These are phyloP conservation scores for Scalopus aquaticus DNA, from an alignment of 2,113 vertebrate genomes.

Conservation along the genomic window DNA sequence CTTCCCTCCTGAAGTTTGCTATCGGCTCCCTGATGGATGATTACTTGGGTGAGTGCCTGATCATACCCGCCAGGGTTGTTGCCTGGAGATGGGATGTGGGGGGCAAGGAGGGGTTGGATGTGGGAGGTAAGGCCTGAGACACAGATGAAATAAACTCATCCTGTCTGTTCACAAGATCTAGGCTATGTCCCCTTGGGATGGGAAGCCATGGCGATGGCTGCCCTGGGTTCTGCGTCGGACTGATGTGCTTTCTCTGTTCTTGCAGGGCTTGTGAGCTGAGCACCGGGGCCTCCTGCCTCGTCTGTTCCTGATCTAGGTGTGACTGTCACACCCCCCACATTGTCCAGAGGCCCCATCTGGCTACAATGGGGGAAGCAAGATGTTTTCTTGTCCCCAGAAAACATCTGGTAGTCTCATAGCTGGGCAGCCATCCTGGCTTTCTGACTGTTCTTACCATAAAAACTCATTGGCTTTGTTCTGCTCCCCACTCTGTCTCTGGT, in stretches of 20 bases:
- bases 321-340: background rate
- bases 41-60: conserved; percentile 89
- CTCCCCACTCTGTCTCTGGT: too few relatives aligned
- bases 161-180: background rate
- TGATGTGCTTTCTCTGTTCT: background rate
- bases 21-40: conserved; percentile 97
- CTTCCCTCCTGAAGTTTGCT: conserved; percentile 88
- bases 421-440: background rate
- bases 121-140: background rate
- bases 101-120: background rate
- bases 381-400: background rate
- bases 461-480: background rate
- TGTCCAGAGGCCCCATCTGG: background rate
- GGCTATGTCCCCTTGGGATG: background rate
- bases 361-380: background rate
- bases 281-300: background rate
- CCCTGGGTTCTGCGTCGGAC: background rate
- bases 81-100: background rate
- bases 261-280: conserved; percentile 81
- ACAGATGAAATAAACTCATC: background rate
- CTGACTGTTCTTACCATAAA: conserved; percentile 13
- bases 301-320: background rate
- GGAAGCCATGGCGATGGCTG: background rate
- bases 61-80: background rate
- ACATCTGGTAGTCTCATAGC: background rate